Evolutionary conservation across 53 echinoderm and acorn worm genomes (phyloP), one percentile per base, ranked within the genome.

Genomic region (Luidia sarsii): DNA sequence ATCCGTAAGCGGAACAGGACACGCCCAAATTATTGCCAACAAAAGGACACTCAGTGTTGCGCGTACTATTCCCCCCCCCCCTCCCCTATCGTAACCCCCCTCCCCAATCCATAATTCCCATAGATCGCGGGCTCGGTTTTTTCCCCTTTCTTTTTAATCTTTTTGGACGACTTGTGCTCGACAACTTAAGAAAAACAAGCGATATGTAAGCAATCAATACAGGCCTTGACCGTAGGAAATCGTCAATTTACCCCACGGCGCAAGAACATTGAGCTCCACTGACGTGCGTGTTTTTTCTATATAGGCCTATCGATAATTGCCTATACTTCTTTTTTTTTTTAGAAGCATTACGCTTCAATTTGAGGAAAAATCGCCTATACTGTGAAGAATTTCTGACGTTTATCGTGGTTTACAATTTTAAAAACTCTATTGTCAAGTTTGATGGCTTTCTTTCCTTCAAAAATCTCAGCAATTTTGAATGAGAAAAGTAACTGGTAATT

Each of bases 221-320:
- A 38, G 35, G 72, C 72, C 72, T 72, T 72, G 72, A 72, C 72
- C 72, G 56, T 56, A 72, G 72, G 72, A 72, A 72, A 72, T 55
- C 27, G 72, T 72, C 72, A 38, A 72, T 72, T 35, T 56, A 38
- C 35, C 72, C 37, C 23, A 36, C 32, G 55, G 72, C 54, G 36
- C 55, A 72, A 72, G 72, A 72, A 72, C 72, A 72, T 51, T 70
- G n/a, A n/a, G n/a, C n/a, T n/a, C n/a, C n/a, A n/a, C n/a, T n/a
- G n/a, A n/a, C n/a, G n/a, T n/a, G n/a, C n/a, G n/a, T n/a, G n/a
- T n/a, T n/a, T n/a, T n/a, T n/a, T n/a, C n/a, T n/a, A n/a, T n/a
- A n/a, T n/a, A n/a, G n/a, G n/a, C n/a, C n/a, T n/a, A n/a, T n/a
- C n/a, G n/a, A n/a, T n/a, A n/a, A n/a, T n/a, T n/a, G n/a, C n/a